A percentile compares a stretch with the other conserved stretches of the same genome.
Evolutionary conservation across 2,797 vertebrate species (phyloP).

Genomic region (Orientallactaga sibirica): DNA sequence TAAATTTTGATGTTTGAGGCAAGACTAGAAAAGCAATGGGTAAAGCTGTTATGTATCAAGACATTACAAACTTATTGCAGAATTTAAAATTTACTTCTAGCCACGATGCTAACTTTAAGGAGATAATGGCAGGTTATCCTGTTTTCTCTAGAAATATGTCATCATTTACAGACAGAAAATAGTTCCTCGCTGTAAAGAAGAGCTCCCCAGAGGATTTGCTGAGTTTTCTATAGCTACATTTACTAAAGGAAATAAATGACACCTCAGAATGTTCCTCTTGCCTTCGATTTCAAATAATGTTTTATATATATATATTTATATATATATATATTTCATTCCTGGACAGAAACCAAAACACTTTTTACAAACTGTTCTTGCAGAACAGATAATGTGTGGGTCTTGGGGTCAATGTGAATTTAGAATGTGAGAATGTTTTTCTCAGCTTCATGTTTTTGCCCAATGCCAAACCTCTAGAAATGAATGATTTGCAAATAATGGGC

Average conservation of each 20-base stretch:
- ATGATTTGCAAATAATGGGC: not conserved
- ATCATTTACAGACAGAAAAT: constrained; percentile 30
- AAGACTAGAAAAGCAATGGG: constrained; percentile 18
- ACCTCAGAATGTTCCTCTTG: not conserved
- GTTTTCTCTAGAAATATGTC: constrained; percentile 40
- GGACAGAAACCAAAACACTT: not conserved
- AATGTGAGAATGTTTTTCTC: not conserved
- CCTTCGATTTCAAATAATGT: constrained; percentile 40
- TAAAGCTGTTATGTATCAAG: not conserved
- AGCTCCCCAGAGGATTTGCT: constrained; percentile 35
- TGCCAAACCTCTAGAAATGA: not conserved
- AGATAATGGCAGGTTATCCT: constrained; percentile 38
- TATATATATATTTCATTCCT: not conserved
- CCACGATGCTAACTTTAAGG: not conserved
- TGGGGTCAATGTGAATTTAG: not conserved
- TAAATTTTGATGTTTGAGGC: not conserved
- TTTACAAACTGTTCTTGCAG: not conserved
- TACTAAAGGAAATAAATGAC: constrained; percentile 61
- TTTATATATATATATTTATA: no score
- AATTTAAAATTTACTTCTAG: constrained; percentile 30
- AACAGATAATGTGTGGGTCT: not conserved
- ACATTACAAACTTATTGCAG: not conserved
- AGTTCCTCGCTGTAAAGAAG: constrained; percentile 10
- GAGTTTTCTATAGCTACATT: not conserved
- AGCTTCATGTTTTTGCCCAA: not conserved